Evolutionary conservation across 2,797 vertebrate species (phyloP).

Genomic region (Oreonectes daqikongensis): DNA sequence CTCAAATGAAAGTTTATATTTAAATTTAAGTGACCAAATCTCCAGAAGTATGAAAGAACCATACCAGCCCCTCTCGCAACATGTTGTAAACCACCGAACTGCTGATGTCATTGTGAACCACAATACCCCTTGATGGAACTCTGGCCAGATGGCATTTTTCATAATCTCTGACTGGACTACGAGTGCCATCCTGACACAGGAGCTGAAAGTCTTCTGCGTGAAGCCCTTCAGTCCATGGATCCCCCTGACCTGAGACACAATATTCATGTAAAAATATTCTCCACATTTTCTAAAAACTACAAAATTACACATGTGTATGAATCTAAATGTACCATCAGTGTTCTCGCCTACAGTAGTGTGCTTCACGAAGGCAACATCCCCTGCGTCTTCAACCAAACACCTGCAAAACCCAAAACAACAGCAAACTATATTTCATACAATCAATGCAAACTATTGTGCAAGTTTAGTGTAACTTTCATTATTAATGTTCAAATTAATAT

Average conservation of each 20-base stretch:
- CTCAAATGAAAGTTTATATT: neutral
- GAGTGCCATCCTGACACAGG: conserved; percentile 83
- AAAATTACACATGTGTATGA: neutral
- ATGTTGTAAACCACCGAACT: conserved; percentile 78
- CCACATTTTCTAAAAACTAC: neutral
- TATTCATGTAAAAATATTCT: neutral
- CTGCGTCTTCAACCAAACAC: conserved; percentile 81
- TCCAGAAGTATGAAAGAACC: conserved; percentile 25
- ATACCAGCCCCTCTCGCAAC: conserved; percentile 85
- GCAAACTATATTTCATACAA: neutral
- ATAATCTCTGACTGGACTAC: conserved; percentile 76
- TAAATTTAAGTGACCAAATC: too few species aligned
- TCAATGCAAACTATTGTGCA: neutral
- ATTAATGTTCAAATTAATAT: too few species aligned
- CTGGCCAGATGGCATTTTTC: conserved; percentile 83
- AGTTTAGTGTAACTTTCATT: neutral
- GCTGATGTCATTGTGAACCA: conserved; percentile 72
- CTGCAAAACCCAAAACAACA: conserved; percentile 64
- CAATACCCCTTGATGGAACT: conserved; percentile 83
- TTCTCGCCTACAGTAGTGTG: conserved; percentile 84
- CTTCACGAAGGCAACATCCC: conserved; percentile 88
- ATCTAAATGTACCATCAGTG: conserved; percentile 74
- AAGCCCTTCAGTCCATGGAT: conserved; percentile 72
- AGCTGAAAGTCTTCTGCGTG: conserved; percentile 81
- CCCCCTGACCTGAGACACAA: conserved; percentile 69